Evolutionary conservation across 1,140 invertebrate genomes (phyloP), one percentile per base, ranked within the genome.

Genomic region (Drosophila novamexicana): DNA sequence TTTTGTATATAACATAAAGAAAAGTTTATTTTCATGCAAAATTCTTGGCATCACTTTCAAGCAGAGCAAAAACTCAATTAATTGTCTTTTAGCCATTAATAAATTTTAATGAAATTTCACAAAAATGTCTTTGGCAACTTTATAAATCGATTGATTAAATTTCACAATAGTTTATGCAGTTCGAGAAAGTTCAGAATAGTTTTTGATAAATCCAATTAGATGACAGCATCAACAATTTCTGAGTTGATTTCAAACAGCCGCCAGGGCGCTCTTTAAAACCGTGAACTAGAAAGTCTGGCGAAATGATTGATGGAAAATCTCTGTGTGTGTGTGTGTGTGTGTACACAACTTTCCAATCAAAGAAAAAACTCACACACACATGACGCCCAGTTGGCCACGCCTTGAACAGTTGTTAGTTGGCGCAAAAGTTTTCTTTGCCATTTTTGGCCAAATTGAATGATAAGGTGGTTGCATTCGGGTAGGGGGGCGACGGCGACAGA

Each of bases 221-320:
- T 37, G 47, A 57, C 62, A 47, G 42, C 42, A 65, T 32, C 42
- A 66, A 59, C 29, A 66, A 72, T 66, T 66, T 58, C 32, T 6
- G 16, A n/a, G n/a, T 44, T 34, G 9, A 39, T n/a, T 36, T 36
- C 53, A 0, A 12, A 14, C 4, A 7, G 22, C 8, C 5, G 9
- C 8, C 22, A 29, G 22, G 4, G 22, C 22, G 22, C 22, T 29
- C 40, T 40, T 39, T 53, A 77, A 79, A 53, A 53, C 50, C 37
- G n/a, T 18, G 52, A 8, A 65, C 79, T 64, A 64, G 59, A 66
- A 36, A 71, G 63, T 75, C 70, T 73, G 61, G 66, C 65, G 54
- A 86, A 89, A 89, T 88, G 83, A 88, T 89, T 88, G 83, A 88
- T 88, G 83, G 74, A 74, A 88, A 75, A 80, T 77, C 77, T 16